Evolutionary conservation across 2,113 vertebrate species (phyloP).

Genomic region (Platanista minor): DNA sequence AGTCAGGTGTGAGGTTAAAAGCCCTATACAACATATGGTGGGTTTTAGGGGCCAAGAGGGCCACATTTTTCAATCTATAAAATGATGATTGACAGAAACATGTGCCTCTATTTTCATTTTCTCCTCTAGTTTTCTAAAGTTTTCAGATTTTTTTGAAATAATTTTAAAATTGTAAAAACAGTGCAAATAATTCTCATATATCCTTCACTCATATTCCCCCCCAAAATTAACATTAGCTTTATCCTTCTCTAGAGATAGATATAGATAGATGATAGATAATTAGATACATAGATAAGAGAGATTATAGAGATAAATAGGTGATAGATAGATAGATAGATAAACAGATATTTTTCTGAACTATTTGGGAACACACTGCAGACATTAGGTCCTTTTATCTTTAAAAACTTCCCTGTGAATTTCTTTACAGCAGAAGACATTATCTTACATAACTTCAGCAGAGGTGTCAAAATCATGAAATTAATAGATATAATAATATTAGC

Average conservation of each 20-base stretch:
- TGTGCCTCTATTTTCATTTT: background rate
- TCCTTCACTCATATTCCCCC: background rate
- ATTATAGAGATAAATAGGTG: background rate
- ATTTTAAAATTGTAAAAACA: background rate
- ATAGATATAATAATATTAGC: background rate
- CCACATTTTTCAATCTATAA: background rate
- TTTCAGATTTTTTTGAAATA: background rate
- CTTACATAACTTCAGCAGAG: background rate
- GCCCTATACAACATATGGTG: background rate
- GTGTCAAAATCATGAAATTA: conserved; percentile 5
- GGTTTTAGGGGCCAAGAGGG: background rate
- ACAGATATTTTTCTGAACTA: background rate
- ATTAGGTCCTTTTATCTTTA: background rate
- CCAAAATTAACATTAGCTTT: background rate
- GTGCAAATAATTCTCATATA: background rate
- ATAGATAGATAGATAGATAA: too few relatives aligned
- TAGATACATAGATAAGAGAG: background rate
- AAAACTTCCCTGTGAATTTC: background rate
- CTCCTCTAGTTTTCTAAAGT: background rate
- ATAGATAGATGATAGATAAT: background rate
- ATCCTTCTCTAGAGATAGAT: background rate
- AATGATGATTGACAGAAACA: background rate
- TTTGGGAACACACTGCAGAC: background rate
- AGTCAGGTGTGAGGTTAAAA: background rate
- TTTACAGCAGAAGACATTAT: background rate